Conservation (phyloP, 2,113 vertebrate genomes). For the Dunckerocampus dactyliophorus region DNA sequence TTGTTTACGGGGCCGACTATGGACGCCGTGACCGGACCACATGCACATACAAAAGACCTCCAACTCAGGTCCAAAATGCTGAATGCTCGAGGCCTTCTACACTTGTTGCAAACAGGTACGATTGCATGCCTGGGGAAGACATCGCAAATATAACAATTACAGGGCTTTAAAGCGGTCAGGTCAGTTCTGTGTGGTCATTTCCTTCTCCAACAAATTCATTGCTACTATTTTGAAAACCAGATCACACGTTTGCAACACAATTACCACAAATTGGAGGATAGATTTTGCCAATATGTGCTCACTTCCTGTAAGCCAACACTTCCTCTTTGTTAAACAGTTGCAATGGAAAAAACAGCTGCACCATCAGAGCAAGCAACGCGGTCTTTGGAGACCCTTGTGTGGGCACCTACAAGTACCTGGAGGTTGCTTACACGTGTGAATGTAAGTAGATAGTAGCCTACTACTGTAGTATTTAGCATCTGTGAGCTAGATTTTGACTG, state of each 20-base stretch:
- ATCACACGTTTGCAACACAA: too few relatives aligned
- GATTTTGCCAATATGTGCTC: too few relatives aligned
- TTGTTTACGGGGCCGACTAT: slow-evolving; percentile 36
- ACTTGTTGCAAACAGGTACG: slow-evolving; percentile 26
- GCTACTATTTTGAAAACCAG: too few relatives aligned
- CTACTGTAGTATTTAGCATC: too few relatives aligned
- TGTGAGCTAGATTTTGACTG: too few relatives aligned
- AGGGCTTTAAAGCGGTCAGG: too few relatives aligned
- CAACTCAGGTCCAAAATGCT: neutral
- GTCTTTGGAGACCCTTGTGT: slow-evolving; percentile 32
- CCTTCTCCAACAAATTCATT: too few relatives aligned
- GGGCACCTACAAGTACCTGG: slow-evolving; percentile 52
- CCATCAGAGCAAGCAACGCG: neutral
- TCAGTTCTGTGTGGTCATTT: neutral
- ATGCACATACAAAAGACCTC: slow-evolving; percentile 2
- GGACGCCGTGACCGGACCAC: slow-evolving; percentile 47
- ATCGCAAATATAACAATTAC: too few relatives aligned
- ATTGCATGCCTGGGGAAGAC: too few relatives aligned
- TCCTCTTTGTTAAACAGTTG: slow-evolving; percentile 36
- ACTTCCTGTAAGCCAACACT: neutral
- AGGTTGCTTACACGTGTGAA: slow-evolving; percentile 36
- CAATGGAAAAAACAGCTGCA: slow-evolving; percentile 42
- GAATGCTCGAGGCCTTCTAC: neutral
- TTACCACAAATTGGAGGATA: too few relatives aligned
- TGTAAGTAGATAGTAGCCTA: slow-evolving; percentile 28